Percentiles rank a stretch among this genome's conserved stretches.
phyloP scores from a whole-genome alignment of 2,888 invertebrate genomes.

The Eristalis arbustorum region DNA sequence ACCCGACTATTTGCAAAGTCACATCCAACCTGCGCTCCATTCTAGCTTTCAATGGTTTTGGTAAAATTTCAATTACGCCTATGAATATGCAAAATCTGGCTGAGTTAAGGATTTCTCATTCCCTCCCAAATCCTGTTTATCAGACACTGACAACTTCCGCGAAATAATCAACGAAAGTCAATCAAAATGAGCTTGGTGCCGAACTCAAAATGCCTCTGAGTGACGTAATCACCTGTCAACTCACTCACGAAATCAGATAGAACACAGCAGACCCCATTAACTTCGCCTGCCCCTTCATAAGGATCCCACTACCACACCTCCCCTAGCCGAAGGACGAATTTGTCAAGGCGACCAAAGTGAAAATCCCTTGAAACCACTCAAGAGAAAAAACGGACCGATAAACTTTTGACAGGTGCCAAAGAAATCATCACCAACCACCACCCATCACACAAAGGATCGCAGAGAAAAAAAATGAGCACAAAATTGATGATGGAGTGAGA shows the following conservation, averaged over 20 bases:
- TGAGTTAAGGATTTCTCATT: too few relatives aligned
- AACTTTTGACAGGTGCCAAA: conserved; percentile 64
- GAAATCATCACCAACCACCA: background rate
- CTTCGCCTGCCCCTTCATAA: background rate
- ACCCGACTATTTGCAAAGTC: too few relatives aligned
- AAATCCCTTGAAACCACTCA: conserved; percentile 28
- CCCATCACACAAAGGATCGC: background rate
- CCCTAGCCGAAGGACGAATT: conserved; percentile 28
- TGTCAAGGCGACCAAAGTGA: conserved; percentile 30
- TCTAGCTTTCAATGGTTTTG: too few relatives aligned
- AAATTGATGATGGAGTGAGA: conserved; percentile 62
- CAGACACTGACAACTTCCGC: too few relatives aligned
- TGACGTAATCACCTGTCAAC: background rate
- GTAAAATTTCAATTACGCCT: too few relatives aligned
- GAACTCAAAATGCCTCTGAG: background rate
- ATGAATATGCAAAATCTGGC: too few relatives aligned
- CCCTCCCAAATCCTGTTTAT: too few relatives aligned
- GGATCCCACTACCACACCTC: background rate
- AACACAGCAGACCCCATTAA: background rate
- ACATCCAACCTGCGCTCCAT: too few relatives aligned
- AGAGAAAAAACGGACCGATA: conserved; percentile 43
- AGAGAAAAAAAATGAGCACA: conserved; percentile 41
- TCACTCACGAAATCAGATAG: background rate
- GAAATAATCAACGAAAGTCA: too few relatives aligned
- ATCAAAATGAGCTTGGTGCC: too few relatives aligned